Evolutionary conservation across 2,888 invertebrate genomes (phyloP), one percentile per base, ranked within the genome.

Genomic region (Glaucopsyche alexis): DNA sequence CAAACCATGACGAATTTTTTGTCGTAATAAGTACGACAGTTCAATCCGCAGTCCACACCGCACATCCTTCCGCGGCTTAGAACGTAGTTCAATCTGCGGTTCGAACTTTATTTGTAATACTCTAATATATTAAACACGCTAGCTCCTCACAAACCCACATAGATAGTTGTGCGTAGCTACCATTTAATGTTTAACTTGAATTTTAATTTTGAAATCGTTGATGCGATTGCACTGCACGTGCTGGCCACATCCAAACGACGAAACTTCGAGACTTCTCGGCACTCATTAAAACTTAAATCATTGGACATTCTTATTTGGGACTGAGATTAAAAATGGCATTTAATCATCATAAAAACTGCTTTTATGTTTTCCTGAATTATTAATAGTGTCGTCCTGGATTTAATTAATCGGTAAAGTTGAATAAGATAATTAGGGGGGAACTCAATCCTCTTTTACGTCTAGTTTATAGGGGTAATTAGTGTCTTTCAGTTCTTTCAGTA

Each of bases 321-420:
- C 47, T 4, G 13, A 47, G 47, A 47, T 42, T 42, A 42, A 42
- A 55, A 55, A 55, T 55, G 55, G 55, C 11, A 55, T 19, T 52
- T 55, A 55, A 19, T 55, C 55, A 55, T 55, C 55, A 55, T 55
- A 19, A 55, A 55, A 55, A 55, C 55, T 11, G 19, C 55, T 55
- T 55, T 19, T 19, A 55, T 11, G 19, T 11, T 55, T 19, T 11
- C 19, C 55, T 55, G 55, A 55, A 55, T 55, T 55, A 55, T 55
- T 55, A 55, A 19, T 55, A 55, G 55, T 55, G 55, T 55, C 47
- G 11, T 13, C 55, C 19, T 19, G 55, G 55, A 19, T 47, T 47
- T 47, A 13, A 47, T 55, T 55, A 55, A 55, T 55, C 5, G 55
- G 19, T 29, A 55, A 55, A 55, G 19, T 55, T 55, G 16, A 55